phyloP scores from a whole-genome alignment of 1,140 invertebrate genomes.

The Carcinoscorpius rotundicauda region DNA sequence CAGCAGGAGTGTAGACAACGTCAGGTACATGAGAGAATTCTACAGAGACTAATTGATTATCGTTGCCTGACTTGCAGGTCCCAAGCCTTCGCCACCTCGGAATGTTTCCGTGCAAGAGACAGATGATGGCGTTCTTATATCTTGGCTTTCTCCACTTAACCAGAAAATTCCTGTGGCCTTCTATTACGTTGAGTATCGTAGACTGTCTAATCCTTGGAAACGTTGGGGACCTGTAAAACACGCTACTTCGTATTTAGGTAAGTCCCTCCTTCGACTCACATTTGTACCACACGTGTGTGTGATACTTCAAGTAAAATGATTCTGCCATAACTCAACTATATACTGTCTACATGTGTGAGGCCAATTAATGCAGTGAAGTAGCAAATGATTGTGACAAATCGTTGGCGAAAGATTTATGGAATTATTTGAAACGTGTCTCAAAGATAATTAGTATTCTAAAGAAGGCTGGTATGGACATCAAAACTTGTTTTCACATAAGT shows the following conservation, averaged over 20 bases:
- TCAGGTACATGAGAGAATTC: too few relatives aligned
- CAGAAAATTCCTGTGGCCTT: constrained; percentile 52
- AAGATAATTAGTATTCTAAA: too few relatives aligned
- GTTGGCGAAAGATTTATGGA: too few relatives aligned
- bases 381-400: too few relatives aligned
- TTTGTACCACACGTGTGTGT: constrained; percentile 1
- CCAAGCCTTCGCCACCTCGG: constrained; percentile 68
- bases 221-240: constrained; percentile 61
- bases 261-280: constrained; percentile 17
- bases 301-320: not conserved
- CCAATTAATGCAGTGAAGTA: too few relatives aligned
- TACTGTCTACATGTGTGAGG: too few relatives aligned
- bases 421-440: too few relatives aligned
- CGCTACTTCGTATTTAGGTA: constrained; percentile 74
- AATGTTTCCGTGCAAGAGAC: constrained; percentile 76
- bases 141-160: constrained; percentile 62
- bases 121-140: constrained; percentile 70
- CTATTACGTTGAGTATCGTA: constrained; percentile 85
- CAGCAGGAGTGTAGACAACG: too few relatives aligned
- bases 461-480: too few relatives aligned
- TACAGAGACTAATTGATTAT: too few relatives aligned
- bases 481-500: too few relatives aligned
- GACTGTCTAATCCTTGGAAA: constrained; percentile 67
- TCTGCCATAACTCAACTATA: too few relatives aligned
- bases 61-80: constrained; percentile 46